Evolutionary conservation across 1,140 invertebrate species (phyloP), one percentile per base, ranked within the genome.

Genomic region (Eubasilissa regina): DNA sequence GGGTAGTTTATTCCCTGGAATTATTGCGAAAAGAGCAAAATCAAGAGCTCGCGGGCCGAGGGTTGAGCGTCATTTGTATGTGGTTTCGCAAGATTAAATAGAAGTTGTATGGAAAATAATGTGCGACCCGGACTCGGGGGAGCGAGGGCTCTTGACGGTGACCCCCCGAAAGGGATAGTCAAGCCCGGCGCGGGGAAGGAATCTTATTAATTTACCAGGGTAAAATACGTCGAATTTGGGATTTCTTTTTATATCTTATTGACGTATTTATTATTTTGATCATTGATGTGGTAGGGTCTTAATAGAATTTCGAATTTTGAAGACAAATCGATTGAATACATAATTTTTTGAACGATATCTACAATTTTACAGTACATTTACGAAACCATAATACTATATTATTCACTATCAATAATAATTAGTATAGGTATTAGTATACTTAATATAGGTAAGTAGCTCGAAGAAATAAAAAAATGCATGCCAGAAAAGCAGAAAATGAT

Each of bases 91-190:
- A 60, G 55, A 79, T 79, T 74, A 79, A 79, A 79, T 79, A 66
- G 51, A 79, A 64, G 68, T 79, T 79, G 56, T 75, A 74, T 75
- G 70, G 70, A 79, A 79, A 79, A 79, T 79, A 79, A 79, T 79
- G 70, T 44, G 70, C 25, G 7, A 72, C 25, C 58, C 21, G 21
- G 17, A 11, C n/a, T n/a, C 25, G 25, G 25, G 25, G 25, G 25
- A 35, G 25, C 1, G 1, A 3, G 25, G 1, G 25, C 25, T n/a
- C n/a, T n/a, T n/a, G n/a, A n/a, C n/a, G n/a, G n/a, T n/a, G 25
- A 6, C 25, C 1, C 25, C 25, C 25, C 25, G 25, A 35, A 1
- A 35, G 25, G 25, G 25, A 6, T 35, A 35, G 25, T 35, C 25
- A 1, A 35, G n/a, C n/a, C 25, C 1, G 25, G 25, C 1, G 25